phyloP scores from a whole-genome alignment of 2,888 invertebrate species.

The Hypselothyrea guttata region DNA sequence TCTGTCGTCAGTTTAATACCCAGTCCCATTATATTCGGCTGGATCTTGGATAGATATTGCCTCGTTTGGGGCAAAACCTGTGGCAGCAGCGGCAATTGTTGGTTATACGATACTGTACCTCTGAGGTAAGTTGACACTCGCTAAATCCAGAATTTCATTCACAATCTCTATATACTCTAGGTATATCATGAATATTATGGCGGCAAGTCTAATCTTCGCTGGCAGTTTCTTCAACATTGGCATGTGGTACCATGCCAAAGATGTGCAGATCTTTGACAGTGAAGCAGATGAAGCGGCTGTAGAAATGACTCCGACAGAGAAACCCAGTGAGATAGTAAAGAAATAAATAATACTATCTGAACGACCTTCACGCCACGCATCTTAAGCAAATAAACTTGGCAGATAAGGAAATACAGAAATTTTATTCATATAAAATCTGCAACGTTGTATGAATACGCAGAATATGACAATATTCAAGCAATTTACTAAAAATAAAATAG shows the following conservation, averaged over 20 bases:
- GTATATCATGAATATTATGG: conserved; percentile 81
- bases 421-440: neutral
- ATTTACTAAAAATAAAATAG: no score
- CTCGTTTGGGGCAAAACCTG: conserved; percentile 89
- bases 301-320: no score
- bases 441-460: conserved; percentile 10
- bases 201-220: conserved; percentile 85
- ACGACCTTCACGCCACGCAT: neutral
- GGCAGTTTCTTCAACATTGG: conserved; percentile 85
- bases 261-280: conserved; percentile 85
- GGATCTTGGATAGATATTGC: conserved; percentile 85
- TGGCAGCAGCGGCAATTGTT: conserved; percentile 87
- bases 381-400: conserved; percentile 2
- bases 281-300: no score
- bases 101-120: conserved; percentile 87
- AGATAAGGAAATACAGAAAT: neutral
- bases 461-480: no score
- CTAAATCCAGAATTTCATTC: no score
- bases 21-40: conserved; percentile 88
- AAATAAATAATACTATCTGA: neutral
- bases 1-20: conserved; percentile 87
- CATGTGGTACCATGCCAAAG: conserved; percentile 86
- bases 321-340: no score
- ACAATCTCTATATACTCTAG: conserved; percentile 5
- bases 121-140: conserved; percentile 78